Base-by-base conservation (phyloP, 2,888 invertebrate genomes). In the Saturnia pavonia region DNA sequence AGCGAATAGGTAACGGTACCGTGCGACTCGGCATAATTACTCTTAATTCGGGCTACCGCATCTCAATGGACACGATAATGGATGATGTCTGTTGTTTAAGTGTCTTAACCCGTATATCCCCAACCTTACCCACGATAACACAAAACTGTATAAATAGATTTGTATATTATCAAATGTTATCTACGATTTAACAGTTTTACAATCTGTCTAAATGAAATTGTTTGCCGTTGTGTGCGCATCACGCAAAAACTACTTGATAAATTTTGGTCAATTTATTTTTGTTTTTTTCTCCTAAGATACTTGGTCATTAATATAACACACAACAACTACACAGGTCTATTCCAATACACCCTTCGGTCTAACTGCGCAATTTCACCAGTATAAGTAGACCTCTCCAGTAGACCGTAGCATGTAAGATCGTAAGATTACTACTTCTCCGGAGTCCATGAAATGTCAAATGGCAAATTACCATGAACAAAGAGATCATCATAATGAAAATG, bases 1-100 rank as follows among this genome's bases (percentile, higher is more conserved):
- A 91, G 91, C 88, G 88, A 88, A 85, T 89, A 84, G 82, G 77
- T 91, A 91, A 91, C 91, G 91, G 91, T 86, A 86, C 81, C 75
- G 80, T 74, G 78, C 84, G 78, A 82, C 77, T 82, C 80, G 76
- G 80, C 82, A 81, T 83, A 84, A 85, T 87, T 81, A 78, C 77
- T 77, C 70, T 74, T 80, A 75, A 81, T 81, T 78, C 74, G 75
- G 77, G 78, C 75, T 75, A 76, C 77, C 74, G 76, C 74, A 75
- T 74, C 71, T 71, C 72, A 70, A 72, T 70, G 63, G 68, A 57
- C 60, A 40, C 42, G n/a, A n/a, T n/a, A n/a, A n/a, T n/a, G n/a
- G n/a, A 45, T 60, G 22, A 48, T 63, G 34, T 6, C 8, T 1
- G 48, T 34, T 63, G 60, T 57, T 42, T 60, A 25, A 51, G 16